Percentiles rank a stretch among this genome's conserved stretches.
Conservation (phyloP, 1,140 invertebrate genomes). For the Holotrichia oblita region DNA sequence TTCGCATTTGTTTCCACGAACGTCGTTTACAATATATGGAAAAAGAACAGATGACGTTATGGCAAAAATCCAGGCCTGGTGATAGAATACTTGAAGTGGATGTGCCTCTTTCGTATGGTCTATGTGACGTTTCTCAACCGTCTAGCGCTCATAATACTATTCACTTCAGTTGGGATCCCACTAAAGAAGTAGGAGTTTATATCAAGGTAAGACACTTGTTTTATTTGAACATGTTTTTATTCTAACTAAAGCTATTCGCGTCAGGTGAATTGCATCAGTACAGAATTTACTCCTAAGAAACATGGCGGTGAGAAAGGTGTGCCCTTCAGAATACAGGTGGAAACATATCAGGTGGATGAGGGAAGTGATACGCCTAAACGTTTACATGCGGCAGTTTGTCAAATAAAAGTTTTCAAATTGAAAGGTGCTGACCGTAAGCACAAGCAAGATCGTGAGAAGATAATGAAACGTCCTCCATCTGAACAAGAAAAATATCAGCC, state of each 20-base stretch:
- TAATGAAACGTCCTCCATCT: slow-evolving; percentile 82
- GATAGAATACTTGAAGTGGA: slow-evolving; percentile 94
- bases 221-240: neutral
- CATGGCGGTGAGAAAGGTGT: slow-evolving; percentile 98
- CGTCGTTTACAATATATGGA: slow-evolving; percentile 95
- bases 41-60: slow-evolving; percentile 89
- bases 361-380: slow-evolving; percentile 63
- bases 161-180: slow-evolving; percentile 95
- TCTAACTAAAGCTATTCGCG: neutral
- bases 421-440: slow-evolving; percentile 98
- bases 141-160: slow-evolving; percentile 79
- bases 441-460: slow-evolving; percentile 96
- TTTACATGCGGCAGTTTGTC: slow-evolving; percentile 92
- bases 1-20: slow-evolving; percentile 95
- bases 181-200: slow-evolving; percentile 94
- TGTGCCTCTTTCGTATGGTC: slow-evolving; percentile 91
- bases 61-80: slow-evolving; percentile 87
- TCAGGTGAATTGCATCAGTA: slow-evolving; percentile 95
- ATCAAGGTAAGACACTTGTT: slow-evolving; percentile 75
- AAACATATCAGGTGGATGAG: slow-evolving; percentile 75
- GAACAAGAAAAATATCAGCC: slow-evolving; percentile 96
- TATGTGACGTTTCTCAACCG: slow-evolving; percentile 84
- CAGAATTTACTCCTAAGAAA: slow-evolving; percentile 97
- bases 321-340: slow-evolving; percentile 94
- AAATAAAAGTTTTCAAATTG: slow-evolving; percentile 92